Conservation (phyloP, 2,113 vertebrate species). For the Lycaon pictus region DNA sequence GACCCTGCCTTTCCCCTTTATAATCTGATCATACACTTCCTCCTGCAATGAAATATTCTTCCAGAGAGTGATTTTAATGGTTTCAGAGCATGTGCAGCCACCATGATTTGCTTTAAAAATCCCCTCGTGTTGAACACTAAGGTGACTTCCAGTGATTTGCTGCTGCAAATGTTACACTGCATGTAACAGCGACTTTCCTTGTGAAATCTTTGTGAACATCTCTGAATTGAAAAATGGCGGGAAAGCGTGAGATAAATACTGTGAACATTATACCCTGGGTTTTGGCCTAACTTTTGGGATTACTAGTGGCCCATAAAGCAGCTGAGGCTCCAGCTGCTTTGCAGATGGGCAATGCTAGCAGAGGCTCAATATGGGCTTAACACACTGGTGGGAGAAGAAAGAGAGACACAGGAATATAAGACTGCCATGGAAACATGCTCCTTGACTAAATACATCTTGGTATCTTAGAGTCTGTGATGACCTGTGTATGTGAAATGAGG, state of each 20-base stretch:
- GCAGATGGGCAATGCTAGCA: background rate
- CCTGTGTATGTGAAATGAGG: background rate
- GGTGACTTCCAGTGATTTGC: background rate
- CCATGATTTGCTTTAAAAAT: slow-evolving; percentile 37
- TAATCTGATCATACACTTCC: background rate
- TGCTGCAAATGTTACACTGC: background rate
- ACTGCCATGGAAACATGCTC: slow-evolving; percentile 65
- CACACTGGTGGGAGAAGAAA: background rate
- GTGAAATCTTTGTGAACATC: background rate
- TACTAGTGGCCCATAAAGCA: slow-evolving; percentile 34
- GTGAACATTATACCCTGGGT: slow-evolving; percentile 1
- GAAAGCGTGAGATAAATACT: background rate
- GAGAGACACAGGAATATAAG: background rate
- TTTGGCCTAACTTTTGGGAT: slow-evolving; percentile 10
- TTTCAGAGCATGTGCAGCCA: background rate
- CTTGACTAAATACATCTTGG: slow-evolving; percentile 24
- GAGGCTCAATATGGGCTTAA: background rate
- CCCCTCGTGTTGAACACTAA: background rate
- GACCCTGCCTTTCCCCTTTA: background rate
- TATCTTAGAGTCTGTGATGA: slow-evolving; percentile 12
- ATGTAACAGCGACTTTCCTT: background rate
- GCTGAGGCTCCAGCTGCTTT: slow-evolving; percentile 52
- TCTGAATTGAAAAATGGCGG: slow-evolving; percentile 18
- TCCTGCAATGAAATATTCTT: background rate
- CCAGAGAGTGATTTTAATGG: background rate